Percentiles rank a stretch among this genome's conserved stretches.
Evolutionary conservation across 1,140 invertebrate genomes (phyloP).

Genomic region (Pogonognathellus flavescens): DNA sequence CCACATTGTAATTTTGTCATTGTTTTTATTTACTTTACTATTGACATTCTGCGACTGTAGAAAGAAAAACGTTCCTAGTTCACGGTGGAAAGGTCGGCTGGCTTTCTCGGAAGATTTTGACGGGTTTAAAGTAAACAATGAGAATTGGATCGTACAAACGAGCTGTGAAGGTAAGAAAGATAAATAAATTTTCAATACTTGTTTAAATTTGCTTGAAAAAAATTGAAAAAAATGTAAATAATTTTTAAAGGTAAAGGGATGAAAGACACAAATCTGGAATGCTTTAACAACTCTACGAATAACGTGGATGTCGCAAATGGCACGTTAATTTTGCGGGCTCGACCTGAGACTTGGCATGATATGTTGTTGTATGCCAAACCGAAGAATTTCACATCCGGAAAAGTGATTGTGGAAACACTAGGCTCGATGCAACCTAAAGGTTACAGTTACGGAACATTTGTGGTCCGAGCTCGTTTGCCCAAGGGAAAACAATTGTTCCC

Average conservation of each 20-base stretch:
- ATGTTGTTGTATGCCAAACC: conserved; percentile 40
- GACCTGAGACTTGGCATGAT: conserved; percentile 48
- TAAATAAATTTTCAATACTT: neutral
- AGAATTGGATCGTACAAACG: conserved; percentile 54
- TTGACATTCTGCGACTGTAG: neutral
- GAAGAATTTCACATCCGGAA: conserved; percentile 62
- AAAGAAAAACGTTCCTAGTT: neutral
- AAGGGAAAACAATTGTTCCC: conserved; percentile 63
- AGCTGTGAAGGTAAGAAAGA: conserved; percentile 61
- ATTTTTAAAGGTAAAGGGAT: conserved; percentile 58
- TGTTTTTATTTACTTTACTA: neutral
- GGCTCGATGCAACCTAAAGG: conserved; percentile 31
- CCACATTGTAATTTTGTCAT: neutral
- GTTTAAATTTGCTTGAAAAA: conserved; percentile 3
- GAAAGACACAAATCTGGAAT: conserved; percentile 62
- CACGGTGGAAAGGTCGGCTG: conserved; percentile 58
- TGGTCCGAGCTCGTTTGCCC: conserved; percentile 62
- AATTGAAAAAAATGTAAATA: neutral
- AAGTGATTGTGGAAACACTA: conserved; percentile 39
- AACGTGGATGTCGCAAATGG: conserved; percentile 61
- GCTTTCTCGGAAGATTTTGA: conserved; percentile 62
- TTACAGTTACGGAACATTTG: conserved; percentile 60
- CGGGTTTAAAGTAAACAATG: conserved; percentile 38
- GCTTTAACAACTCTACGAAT: conserved; percentile 56
- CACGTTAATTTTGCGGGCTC: conserved; percentile 54